Base-by-base conservation (phyloP, 2,797 vertebrate genomes). In the Cyprinella venusta region DNA sequence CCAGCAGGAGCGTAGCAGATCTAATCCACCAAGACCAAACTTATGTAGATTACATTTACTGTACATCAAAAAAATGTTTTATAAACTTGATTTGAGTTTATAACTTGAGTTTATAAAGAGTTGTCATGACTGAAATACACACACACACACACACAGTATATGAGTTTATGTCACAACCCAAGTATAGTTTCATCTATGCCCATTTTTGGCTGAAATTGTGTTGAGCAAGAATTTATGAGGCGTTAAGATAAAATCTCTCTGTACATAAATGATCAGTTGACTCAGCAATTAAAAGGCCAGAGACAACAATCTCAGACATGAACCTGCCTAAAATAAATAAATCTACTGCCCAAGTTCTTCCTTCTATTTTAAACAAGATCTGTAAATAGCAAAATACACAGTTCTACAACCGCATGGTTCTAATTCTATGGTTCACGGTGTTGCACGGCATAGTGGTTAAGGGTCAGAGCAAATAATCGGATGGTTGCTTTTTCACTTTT, bases 251-350 rank as follows among this genome's bases (percentile, higher is more conserved):
- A 90, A 92, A 93, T 93, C 92, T 93, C 90, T 94, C 91, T 93
- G 89, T 92, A 93, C 91, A 92, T 91, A 94, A 94, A 93, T 91
- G 91, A 89, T 84, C 91, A 91, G 89, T 92, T 94, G 93, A 93
- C 91, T 93, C 91, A 88, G 91, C 91, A 93, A 94, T 94, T 94
- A 93, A 91, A 45, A 91, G 88, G 84, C 67, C 74, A 38, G 87
- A 92, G 93, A 94, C 92, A 94, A 93, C 91, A 92, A 94, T 93
- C 92, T 92, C 90, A 92, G 92, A 92, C 90, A 92, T 91, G 91
- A 50, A 78, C 36, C 61, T 48, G 50, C 26, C 61, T 78, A 48
- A 78, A 33, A 78, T 48, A 64, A 78, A 78, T 50, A 78, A 78
- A 65, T 48, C 18, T 30, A 36, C 59, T 33, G 52, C 59, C 61